Percentiles rank a stretch among this genome's conserved stretches.
Conservation (phyloP, 2,888 invertebrate genomes). For the Corythucha ciliata region DNA sequence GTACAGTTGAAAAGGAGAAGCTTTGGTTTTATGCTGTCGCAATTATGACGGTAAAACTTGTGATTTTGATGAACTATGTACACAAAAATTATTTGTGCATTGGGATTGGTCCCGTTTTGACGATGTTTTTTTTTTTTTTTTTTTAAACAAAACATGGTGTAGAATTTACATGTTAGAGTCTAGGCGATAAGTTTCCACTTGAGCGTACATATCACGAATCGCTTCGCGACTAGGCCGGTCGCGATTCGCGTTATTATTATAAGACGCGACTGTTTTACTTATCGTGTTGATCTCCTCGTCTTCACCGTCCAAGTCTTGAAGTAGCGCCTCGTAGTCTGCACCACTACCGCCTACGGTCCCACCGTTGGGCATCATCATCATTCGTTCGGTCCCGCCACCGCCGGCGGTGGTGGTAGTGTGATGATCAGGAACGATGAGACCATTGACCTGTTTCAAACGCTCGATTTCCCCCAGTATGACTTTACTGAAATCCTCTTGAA, state of each 20-base stretch:
- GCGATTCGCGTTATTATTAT: conserved; percentile 22
- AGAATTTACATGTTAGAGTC: conserved; percentile 38
- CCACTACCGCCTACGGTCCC: too few species aligned
- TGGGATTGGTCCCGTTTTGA: neutral
- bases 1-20: too few species aligned
- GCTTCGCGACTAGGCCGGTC: conserved; percentile 39
- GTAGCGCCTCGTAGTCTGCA: conserved; percentile 29
- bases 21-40: too few species aligned
- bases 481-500: conserved; percentile 65
- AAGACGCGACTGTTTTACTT: conserved; percentile 29
- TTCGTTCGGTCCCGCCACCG: too few species aligned
- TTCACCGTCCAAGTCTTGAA: conserved; percentile 36
- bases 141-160: neutral
- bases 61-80: too few species aligned
- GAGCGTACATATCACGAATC: conserved; percentile 42
- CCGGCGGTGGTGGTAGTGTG: conserved; percentile 27
- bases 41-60: too few species aligned
- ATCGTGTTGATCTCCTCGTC: conserved; percentile 32
- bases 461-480: conserved; percentile 57
- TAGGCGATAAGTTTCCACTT: conserved; percentile 42
- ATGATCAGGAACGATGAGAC: conserved; percentile 29
- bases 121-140: neutral
- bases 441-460: conserved; percentile 28
- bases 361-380: too few species aligned
- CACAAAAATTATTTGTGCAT: neutral